Conservation (phyloP, 2,113 vertebrate genomes). For the Poecilia latipinna region DNA sequence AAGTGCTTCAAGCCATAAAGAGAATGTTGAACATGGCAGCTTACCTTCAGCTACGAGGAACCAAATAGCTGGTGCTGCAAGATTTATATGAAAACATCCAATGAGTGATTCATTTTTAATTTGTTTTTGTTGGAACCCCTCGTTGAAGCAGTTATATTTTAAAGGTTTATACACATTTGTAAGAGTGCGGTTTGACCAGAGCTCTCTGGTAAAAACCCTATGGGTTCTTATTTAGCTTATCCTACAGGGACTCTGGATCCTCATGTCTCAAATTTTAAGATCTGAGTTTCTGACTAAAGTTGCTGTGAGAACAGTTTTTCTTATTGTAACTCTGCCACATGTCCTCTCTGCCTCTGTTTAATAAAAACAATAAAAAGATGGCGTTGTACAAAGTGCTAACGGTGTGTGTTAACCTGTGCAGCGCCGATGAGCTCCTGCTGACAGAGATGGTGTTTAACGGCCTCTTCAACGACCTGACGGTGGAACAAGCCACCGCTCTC, state of each 20-base stretch:
- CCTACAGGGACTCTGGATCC: neutral
- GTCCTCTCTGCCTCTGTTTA: neutral
- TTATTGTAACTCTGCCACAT: accelerated
- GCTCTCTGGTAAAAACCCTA: neutral
- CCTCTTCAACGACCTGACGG: constrained; percentile 94
- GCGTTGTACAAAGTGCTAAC: neutral
- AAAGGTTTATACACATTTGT: neutral
- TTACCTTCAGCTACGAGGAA: no score
- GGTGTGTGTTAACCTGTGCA: constrained; percentile 54
- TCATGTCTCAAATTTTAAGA: neutral
- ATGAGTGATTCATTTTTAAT: neutral
- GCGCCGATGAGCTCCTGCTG: constrained; percentile 94
- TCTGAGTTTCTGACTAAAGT: neutral
- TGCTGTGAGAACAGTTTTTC: neutral
- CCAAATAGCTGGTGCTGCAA: neutral
- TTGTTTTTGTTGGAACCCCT: neutral
- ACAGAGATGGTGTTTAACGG: constrained; percentile 99
- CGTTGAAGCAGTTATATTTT: neutral
- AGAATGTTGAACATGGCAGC: neutral
- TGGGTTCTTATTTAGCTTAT: neutral
- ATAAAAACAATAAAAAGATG: neutral
- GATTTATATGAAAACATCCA: neutral
- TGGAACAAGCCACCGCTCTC: constrained; percentile 92
- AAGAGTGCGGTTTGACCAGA: neutral
- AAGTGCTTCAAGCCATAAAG: neutral